phyloP scores from a whole-genome alignment of 23 tunicate genomes.

The Halocynthia aurantium region DNA sequence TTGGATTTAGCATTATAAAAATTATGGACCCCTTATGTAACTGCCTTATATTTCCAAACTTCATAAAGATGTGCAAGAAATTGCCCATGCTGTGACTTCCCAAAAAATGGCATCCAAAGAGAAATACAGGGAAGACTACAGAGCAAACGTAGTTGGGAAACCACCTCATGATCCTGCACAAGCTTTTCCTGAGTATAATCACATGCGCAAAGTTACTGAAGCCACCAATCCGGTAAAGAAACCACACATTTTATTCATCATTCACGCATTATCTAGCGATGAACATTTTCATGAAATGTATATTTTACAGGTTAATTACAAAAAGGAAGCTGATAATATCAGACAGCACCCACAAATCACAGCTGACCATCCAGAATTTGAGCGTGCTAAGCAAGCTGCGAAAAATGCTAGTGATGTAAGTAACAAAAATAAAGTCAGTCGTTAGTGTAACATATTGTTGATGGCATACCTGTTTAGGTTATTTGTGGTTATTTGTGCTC shows the following conservation, averaged over 20 bases:
- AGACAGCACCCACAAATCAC: conserved; percentile 61
- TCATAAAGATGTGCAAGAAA: conserved; percentile 49
- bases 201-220: conserved; percentile 39
- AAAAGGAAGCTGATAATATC: conserved; percentile 65
- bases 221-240: conserved; percentile 6
- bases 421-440: neutral
- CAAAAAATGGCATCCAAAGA: conserved; percentile 54
- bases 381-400: conserved; percentile 72
- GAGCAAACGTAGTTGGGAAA: conserved; percentile 58
- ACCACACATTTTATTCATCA: neutral
- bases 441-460: too few species aligned
- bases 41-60: neutral
- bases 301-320: conserved; percentile 39
- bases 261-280: neutral
- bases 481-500: too few species aligned
- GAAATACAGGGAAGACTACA: conserved; percentile 68
- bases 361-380: conserved; percentile 73
- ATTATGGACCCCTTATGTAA: too few species aligned
- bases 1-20: too few species aligned
- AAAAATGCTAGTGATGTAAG: conserved; percentile 86
- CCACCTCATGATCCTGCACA: conserved; percentile 65
- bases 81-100: conserved; percentile 47
- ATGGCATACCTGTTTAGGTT: too few species aligned
- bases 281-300: neutral
- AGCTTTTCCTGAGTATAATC: conserved; percentile 86